Evolutionary conservation across 2,113 vertebrate genomes (phyloP).

Genomic region (Crotalus horridus): DNA sequence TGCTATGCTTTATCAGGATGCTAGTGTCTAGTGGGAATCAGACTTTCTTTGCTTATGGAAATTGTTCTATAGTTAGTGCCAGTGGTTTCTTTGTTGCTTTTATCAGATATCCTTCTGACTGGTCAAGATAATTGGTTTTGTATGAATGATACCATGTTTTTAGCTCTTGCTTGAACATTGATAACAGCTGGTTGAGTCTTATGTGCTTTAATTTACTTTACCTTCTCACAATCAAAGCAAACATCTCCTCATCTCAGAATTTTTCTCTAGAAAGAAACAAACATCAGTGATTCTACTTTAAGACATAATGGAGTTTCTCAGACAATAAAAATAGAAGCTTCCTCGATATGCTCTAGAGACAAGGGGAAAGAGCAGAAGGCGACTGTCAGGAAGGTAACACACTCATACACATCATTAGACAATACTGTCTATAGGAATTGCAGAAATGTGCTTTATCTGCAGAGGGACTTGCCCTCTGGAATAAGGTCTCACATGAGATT

Average conservation of each 20-base stretch:
- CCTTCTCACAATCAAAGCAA: neutral
- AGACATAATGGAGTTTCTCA: neutral
- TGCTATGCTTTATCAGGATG: slow-evolving; percentile 4
- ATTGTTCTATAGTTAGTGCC: slow-evolving; percentile 4
- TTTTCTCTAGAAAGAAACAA: neutral
- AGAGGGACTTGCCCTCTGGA: neutral
- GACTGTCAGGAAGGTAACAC: slow-evolving; percentile 27
- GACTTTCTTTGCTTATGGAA: slow-evolving; percentile 7
- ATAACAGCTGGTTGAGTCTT: slow-evolving; percentile 2
- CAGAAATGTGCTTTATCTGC: neutral
- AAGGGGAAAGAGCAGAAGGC: neutral
- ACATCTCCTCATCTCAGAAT: slow-evolving; percentile 2
- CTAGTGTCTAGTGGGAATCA: slow-evolving; percentile 19
- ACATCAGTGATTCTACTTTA: too few species aligned
- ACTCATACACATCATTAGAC: slow-evolving; percentile 5
- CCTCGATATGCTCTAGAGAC: neutral
- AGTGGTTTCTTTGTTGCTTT: slow-evolving; percentile 3
- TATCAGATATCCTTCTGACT: neutral
- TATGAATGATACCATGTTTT: neutral
- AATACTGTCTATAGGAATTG: neutral
- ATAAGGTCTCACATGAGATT: neutral
- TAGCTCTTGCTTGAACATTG: neutral
- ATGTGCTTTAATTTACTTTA: slow-evolving; percentile 20
- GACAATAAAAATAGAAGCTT: neutral
- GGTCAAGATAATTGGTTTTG: slow-evolving; percentile 24